Base-by-base conservation (phyloP, 2,797 vertebrate genomes). In the Halcyon leucocephala region DNA sequence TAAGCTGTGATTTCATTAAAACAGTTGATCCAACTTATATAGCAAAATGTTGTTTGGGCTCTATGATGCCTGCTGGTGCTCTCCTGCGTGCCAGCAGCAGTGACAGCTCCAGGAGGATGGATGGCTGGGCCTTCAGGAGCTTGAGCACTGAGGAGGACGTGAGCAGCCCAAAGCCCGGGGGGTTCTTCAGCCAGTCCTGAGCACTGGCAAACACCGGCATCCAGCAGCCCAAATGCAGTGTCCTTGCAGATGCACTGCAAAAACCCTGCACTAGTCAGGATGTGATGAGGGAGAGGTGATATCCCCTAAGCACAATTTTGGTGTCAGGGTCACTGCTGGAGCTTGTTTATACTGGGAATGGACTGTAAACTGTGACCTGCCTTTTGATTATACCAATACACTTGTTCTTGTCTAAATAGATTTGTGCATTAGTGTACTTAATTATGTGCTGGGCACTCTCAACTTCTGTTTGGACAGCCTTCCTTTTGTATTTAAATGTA, bases 1-100 rank as follows among this genome's bases (percentile, higher is more conserved):
- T 71, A 73, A 94, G 64, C 69, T 95, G 91, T 92, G 86, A 67
- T 90, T 96, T 89, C 71, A 77, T 93, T 94, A 74, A 29, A 87
- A 48, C 44, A 37, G 33, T 58, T 78, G 80, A 77, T 35, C 69
- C 65, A 55, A 61, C 18, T 79, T 51, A 66, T 42, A 8, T 13
- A 49, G 64, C 48, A 67, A 39, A 18, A 81, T 29, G 19, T 80
- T 14, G 4, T 19, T 28, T 46, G 81, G 52, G n/a, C 46, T 85
- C 29, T 42, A 0, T 51, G 77, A 6, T 76, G 67, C 24, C 35
- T 44, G 14, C 51, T 29, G 60, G 31, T 84, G 41, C 42, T 37
- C n/a, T 88, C 22, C 64, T 70, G 37, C 1, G 1, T 35, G 49
- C 24, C 9, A 1, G 52, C 41, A 39, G 65, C 57, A 52, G 10